A percentile compares a stretch with the other conserved stretches of the same genome.
phyloP scores from a whole-genome alignment of 2,888 invertebrate species.

The Agrilus cyanescens region DNA sequence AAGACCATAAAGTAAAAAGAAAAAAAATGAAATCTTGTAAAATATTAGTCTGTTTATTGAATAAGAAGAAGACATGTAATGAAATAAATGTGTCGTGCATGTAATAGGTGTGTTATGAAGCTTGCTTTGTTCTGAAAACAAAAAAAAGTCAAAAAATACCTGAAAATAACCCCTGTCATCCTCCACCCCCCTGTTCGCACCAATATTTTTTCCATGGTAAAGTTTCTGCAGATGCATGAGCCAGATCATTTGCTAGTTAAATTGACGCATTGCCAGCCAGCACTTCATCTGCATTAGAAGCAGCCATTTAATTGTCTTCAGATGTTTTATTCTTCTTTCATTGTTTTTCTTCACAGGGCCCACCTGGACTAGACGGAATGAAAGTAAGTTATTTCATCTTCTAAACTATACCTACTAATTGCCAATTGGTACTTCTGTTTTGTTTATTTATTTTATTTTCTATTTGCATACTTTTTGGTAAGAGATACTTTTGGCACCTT shows the following conservation, averaged over 20 bases:
- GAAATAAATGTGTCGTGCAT: conserved; percentile 38
- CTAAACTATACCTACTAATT: neutral
- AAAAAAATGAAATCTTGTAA: conserved; percentile 24
- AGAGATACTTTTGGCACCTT: too few relatives aligned
- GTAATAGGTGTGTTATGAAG: conserved; percentile 33
- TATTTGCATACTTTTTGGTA: too few relatives aligned
- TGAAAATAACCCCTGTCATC: too few relatives aligned
- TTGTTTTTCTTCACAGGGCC: conserved; percentile 63
- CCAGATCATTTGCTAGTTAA: too few relatives aligned
- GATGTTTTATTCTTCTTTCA: conserved; percentile 24
- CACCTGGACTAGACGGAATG: conserved; percentile 90
- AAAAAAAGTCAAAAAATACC: too few relatives aligned
- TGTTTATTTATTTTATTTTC: neutral
- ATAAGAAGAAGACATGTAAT: conserved; percentile 33
- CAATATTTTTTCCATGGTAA: too few relatives aligned
- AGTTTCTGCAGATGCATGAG: too few relatives aligned
- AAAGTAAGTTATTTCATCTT: conserved; percentile 56
- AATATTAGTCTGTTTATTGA: conserved; percentile 26
- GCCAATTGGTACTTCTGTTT: neutral
- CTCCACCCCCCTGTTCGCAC: too few relatives aligned
- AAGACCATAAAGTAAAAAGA: conserved; percentile 12
- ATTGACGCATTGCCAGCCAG: conserved; percentile 12
- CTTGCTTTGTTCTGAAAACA: conserved; percentile 14
- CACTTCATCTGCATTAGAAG: conserved; percentile 9
- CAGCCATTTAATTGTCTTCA: conserved; percentile 7